Conservation (phyloP, 2,888 invertebrate genomes). For the Rhogogaster chlorosoma region DNA sequence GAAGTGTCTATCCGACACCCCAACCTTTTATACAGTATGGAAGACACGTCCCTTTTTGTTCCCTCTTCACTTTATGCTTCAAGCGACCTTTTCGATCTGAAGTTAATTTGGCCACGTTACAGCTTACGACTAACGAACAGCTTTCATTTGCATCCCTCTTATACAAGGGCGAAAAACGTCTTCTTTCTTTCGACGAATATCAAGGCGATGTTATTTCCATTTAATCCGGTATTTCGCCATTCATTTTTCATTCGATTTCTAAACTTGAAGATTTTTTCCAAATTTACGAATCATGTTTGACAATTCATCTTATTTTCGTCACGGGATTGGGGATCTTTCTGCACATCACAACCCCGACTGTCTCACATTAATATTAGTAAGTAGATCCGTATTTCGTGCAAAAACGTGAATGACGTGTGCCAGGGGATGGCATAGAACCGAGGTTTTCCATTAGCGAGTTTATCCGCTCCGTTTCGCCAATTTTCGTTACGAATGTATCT, state of each 20-base stretch:
- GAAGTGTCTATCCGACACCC: neutral
- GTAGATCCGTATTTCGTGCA: conserved; percentile 3
- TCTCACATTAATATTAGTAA: neutral
- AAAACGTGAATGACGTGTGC: neutral
- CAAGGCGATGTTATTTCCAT: conserved; percentile 16
- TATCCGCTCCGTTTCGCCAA: conserved; percentile 34
- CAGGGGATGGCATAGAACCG: conserved; percentile 7
- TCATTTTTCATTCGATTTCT: no score
- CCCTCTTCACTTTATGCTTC: conserved; percentile 1
- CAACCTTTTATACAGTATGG: neutral
- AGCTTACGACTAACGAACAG: conserved; percentile 30
- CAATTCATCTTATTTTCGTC: neutral
- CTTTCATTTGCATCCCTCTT: conserved; percentile 27
- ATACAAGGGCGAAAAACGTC: neutral
- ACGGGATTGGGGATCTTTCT: neutral
- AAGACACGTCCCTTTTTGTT: conserved; percentile 29
- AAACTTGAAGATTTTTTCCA: neutral
- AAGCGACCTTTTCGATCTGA: neutral
- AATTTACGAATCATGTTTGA: neutral
- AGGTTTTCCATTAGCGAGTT: conserved; percentile 39
- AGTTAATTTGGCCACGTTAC: conserved; percentile 27
- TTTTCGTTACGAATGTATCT: neutral
- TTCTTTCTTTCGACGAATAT: conserved; percentile 11
- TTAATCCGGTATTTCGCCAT: neutral
- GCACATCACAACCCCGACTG: neutral